Evolutionary conservation across 2,113 vertebrate genomes (phyloP), one percentile per base, ranked within the genome.

Genomic region (Scomber colias): DNA sequence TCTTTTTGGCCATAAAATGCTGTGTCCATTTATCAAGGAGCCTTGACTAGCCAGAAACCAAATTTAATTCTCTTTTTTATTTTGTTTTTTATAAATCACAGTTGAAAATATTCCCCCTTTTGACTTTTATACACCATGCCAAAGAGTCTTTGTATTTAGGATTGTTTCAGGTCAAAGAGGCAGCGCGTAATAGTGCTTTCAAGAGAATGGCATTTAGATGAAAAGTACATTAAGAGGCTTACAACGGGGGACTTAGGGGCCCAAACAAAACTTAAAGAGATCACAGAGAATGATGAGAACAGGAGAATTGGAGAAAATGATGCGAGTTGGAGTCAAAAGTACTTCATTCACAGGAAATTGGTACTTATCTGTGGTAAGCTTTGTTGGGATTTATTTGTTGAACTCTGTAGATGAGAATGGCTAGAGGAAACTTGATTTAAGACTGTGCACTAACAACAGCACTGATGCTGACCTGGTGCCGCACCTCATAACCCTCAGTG

Each of bases 321-420:
- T 5, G 2, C 3, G 2, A 84, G 71, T 81, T 79, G 76, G 83
- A 72, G 69, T 83, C 44, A 75, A 79, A 93, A 78, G 81, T 65
- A 61, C 78, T 89, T 75, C 11, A 90, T 82, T 75, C 62, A 86
- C 88, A 94, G 91, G 92, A 93, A 93, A 92, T 93, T 92, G 87
- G 89, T 89, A 84, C 86, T 92, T 87, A 89, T 82, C 79, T 83
- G 59, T 74, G 54, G 60, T 81, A 74, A 90, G 84, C 89, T 92
- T 73, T 88, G 84, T 79, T 80, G 62, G 83, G 85, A 89, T 90
- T 83, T 90, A 68, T 83, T 87, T 71, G 83, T 56, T 86, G 49
- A 83, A 83, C 73, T 79, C 56, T 62, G 62, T 68, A 77, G 81
- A 89, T 71, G 71, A 89, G 78, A 92, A 76, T 78, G 56, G 77